Evolutionary conservation across 2,888 invertebrate genomes (phyloP).

Genomic region (Dexiosoma caninum): DNA sequence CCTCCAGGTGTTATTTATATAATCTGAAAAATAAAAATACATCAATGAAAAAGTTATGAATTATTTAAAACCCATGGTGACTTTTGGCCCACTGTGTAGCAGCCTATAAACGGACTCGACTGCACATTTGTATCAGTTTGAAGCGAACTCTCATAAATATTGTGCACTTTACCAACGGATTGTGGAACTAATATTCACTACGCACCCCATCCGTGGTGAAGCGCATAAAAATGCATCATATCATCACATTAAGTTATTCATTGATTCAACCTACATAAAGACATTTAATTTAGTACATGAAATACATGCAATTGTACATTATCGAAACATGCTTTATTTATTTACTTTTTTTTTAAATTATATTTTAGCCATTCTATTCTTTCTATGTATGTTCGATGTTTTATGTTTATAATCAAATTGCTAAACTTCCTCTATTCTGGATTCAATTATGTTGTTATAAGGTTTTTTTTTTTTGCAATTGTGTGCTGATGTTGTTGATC

Average conservation of each 20-base stretch:
- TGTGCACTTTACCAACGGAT: neutral
- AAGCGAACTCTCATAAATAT: neutral
- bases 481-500: neutral
- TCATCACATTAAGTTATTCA: neutral
- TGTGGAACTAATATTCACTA: neutral
- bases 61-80: too few species aligned
- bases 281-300: neutral
- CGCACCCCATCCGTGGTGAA: neutral
- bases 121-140: too few species aligned
- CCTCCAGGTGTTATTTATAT: too few species aligned
- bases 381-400: neutral
- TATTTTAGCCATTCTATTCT: neutral
- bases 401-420: constrained; percentile 41
- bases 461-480: constrained; percentile 6
- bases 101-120: too few species aligned
- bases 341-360: constrained; percentile 11
- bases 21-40: too few species aligned
- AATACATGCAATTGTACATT: constrained; percentile 4
- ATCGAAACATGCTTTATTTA: constrained; percentile 14
- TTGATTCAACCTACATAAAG: constrained; percentile 12
- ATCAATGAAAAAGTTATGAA: too few species aligned
- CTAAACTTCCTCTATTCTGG: constrained; percentile 20
- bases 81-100: too few species aligned
- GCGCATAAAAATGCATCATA: neutral
- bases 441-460: constrained; percentile 34